Base-by-base conservation (phyloP, 92 coral and sea anemone species). In the Scolanthus callimorphus region DNA sequence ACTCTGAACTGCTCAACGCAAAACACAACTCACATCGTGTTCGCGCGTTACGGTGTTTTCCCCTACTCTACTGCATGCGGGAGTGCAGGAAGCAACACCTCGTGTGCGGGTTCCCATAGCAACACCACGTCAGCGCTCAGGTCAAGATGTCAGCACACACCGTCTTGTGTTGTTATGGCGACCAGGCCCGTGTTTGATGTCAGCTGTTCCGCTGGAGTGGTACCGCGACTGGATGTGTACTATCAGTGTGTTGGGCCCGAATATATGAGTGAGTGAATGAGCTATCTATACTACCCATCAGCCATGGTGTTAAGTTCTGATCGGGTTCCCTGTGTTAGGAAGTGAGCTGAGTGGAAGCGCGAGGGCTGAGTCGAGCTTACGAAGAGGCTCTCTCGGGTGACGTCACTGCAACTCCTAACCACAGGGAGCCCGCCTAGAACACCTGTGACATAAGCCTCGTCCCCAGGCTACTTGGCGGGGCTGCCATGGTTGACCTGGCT, bases 161-260 rank as follows among this genome's bases (percentile, higher is more conserved):
- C 69, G 17, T 37, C 45, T 15, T 82, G 88, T 28, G 2, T 15
- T 13, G 43, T 82, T 41, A 25, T 66, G 24, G 59, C 68, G 20
- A 45, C 52, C 12, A 25, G 50, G 20, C 39, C 73, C 41, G 15
- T 31, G 28, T 76, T 69, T 59, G 51, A 37, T 51, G 20, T 62
- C 20, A 53, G 51, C n/a, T 68, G 88, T 59, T 21, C 27, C 13
- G 30, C 49, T 62, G 60, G 66, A 24, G 39, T 20, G 12, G 59
- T 19, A 17, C 66, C 55, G 60, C 78, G 63, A 17, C 38, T 82
- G 68, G 73, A 50, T 20, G 83, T 82, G n/a, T 74, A 74, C 61
- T 82, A 75, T 59, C 88, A 76, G 62, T 82, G 88, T 25, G 69
- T 70, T 39, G 79, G 88, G 12, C 75, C 25, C 4, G 62, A 37